Base-by-base conservation (phyloP, 2,797 vertebrate genomes). In the Silurus aristotelis region DNA sequence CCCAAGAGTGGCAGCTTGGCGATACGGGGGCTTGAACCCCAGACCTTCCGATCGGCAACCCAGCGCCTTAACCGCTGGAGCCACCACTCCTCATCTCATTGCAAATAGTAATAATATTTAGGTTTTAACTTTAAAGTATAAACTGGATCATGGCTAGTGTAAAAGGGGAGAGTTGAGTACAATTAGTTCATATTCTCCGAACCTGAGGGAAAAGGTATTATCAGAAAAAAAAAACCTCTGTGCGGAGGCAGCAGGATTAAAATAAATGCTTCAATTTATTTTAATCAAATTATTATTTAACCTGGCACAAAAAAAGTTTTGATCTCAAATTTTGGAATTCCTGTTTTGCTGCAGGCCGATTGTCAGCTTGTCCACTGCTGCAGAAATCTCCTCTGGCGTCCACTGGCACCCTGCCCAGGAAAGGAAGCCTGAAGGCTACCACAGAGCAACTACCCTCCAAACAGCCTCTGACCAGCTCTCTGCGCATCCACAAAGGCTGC, bases 401-500 rank as follows among this genome's bases (percentile, higher is more conserved):
- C 1, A 92, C 95, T 0, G 91, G 55, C 10, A 93, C 96, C 87
- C 92, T 97, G 31, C 96, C 96, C 38, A 94, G 93, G 1, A 93
- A 91, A 90, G 95, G 94, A 0, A 93, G 90, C 0, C 90, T 96
- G 85, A 99, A 98, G 90, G 91, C 88, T 77, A 93, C 92, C 66
- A 92, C 90, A 48, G 91, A 92, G 70, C 93, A 92, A 85, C 91
- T 96, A 80, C 95, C 95, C n/a, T 82, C 90, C 13, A 96, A 96
- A 91, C 89, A 91, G 70, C 87, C 92, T 1, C 92, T 92, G 13
- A 88, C 91, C 70, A 94, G 94, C 6, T 91, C 93, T 0, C 90
- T 96, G 80, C 94, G 90, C 84, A 92, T 96, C 72, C 94, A 96
- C 2, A 97, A 97, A 93, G 95, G 97, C 5, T 96, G 96, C 2